phyloP scores from a whole-genome alignment of 2,797 vertebrate species.

The Hyperoplus lanceolatus region DNA sequence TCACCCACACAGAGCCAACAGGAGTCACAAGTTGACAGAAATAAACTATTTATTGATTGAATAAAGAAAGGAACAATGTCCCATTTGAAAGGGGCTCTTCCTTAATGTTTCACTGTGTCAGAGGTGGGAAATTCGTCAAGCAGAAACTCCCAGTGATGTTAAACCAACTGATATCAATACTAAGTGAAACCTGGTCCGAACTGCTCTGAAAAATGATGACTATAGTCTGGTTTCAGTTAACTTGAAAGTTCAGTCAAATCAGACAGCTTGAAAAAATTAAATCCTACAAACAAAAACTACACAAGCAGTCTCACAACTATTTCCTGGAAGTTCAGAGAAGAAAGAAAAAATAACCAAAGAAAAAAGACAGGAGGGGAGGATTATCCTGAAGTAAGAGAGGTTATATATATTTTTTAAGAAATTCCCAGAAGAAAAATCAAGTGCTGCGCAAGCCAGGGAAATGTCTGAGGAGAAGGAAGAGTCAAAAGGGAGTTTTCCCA shows the following conservation, averaged over 20 bases:
- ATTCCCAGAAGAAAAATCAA: constrained; percentile 2
- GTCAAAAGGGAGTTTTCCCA: no score
- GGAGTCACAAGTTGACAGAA: no score
- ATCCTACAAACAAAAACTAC: neutral
- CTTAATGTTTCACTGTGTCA: neutral
- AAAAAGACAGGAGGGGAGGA: neutral
- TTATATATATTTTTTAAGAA: neutral
- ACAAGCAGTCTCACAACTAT: neutral
- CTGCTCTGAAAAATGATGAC: neutral
- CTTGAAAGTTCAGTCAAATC: neutral
- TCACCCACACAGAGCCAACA: no score
- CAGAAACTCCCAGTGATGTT: constrained; percentile 16
- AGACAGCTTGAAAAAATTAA: neutral
- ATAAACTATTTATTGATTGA: no score
- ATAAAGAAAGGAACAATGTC: neutral
- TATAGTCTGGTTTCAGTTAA: constrained; percentile 10
- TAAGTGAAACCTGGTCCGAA: neutral
- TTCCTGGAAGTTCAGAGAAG: neutral
- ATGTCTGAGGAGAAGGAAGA: neutral
- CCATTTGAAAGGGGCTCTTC: neutral
- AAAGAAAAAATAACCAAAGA: neutral
- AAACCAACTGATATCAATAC: neutral
- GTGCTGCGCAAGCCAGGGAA: neutral
- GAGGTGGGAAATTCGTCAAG: constrained; percentile 8
- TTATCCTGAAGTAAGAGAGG: neutral